These are phyloP conservation scores for Cinara cedri DNA, from an alignment of 2,888 invertebrate species.

Conservation along the genomic window DNA sequence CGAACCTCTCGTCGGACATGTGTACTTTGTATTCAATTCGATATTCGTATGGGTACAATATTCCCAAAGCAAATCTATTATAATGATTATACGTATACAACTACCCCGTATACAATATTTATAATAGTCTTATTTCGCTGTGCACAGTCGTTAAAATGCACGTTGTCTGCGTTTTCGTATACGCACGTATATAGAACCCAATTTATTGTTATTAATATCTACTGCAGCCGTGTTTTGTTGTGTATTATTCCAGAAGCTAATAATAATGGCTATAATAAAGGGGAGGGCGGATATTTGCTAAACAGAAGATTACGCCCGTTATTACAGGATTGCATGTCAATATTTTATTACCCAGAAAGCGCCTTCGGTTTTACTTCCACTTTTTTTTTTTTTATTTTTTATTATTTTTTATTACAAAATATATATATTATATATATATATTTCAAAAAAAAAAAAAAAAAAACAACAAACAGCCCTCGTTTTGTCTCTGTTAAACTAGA, in stretches of 20 bases:
- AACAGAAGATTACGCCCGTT: slow-evolving; percentile 52
- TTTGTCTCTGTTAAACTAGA: slow-evolving; percentile 40
- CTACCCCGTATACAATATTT: too few relatives aligned
- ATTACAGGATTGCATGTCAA: slow-evolving; percentile 56
- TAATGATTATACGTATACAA: too few relatives aligned
- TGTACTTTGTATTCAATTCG: slow-evolving; percentile 12
- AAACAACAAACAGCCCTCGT: slow-evolving; percentile 40
- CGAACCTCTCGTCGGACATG: too few relatives aligned
- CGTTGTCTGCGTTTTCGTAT: neutral
- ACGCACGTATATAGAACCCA: slow-evolving; percentile 18
- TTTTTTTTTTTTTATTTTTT: slow-evolving; percentile 40
- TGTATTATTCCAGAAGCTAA: slow-evolving; percentile 47
- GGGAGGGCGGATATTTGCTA: slow-evolving; percentile 47
- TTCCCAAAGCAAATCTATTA: too few relatives aligned
- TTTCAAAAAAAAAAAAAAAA: too few relatives aligned
- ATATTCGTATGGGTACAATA: too few relatives aligned
- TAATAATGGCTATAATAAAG: slow-evolving; percentile 19
- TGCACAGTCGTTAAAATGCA: slow-evolving; percentile 39
- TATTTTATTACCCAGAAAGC: slow-evolving; percentile 56
- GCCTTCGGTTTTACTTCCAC: slow-evolving; percentile 47
- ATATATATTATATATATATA: too few relatives aligned
- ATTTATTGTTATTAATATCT: slow-evolving; percentile 53
- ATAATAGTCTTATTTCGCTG: slow-evolving; percentile 30
- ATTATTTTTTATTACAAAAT: too few relatives aligned
- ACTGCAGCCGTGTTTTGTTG: slow-evolving; percentile 1